These are phyloP conservation scores for Orius laevigatus DNA, from an alignment of 1,140 invertebrate genomes.

Conservation along the genomic window DNA sequence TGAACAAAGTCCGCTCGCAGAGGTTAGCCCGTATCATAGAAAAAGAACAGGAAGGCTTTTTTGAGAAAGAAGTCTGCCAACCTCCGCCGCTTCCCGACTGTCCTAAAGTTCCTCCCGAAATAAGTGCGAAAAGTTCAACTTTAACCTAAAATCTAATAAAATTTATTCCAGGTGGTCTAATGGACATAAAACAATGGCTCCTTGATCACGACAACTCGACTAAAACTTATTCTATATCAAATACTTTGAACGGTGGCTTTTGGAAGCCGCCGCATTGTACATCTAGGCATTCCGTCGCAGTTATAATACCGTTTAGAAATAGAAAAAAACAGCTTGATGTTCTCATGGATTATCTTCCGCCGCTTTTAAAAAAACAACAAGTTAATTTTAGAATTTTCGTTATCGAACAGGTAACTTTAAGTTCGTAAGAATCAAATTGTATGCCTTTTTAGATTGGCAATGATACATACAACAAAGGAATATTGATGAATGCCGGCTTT, in stretches of 20 bases:
- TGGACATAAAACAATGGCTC: slow-evolving; percentile 3
- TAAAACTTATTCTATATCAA: no score
- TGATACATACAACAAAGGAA: slow-evolving; percentile 46
- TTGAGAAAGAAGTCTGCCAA: not conserved
- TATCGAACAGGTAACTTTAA: slow-evolving; percentile 35
- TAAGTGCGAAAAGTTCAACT: not conserved
- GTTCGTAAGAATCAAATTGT: not conserved
- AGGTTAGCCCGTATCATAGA: not conserved
- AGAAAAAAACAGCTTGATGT: slow-evolving; percentile 35
- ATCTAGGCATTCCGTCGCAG: slow-evolving; percentile 34
- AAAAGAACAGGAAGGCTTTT: slow-evolving; percentile 3
- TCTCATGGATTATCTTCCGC: slow-evolving; percentile 38
- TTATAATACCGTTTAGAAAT: slow-evolving; percentile 45
- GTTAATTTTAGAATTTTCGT: slow-evolving; percentile 45
- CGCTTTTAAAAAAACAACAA: slow-evolving; percentile 40
- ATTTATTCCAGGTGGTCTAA: slow-evolving; percentile 1
- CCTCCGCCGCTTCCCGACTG: slow-evolving; percentile 8
- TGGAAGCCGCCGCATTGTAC: slow-evolving; percentile 33
- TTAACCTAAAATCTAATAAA: no score
- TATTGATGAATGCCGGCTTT: slow-evolving; percentile 50
- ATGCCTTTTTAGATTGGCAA: slow-evolving; percentile 23
- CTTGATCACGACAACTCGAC: not conserved
- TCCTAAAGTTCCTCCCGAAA: slow-evolving; percentile 1
- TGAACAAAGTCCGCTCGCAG: slow-evolving; percentile 16
- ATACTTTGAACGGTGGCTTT: slow-evolving; percentile 27